phyloP scores from a whole-genome alignment of 64 coral and sea anemone species.

The Exaiptasia diaphana region DNA sequence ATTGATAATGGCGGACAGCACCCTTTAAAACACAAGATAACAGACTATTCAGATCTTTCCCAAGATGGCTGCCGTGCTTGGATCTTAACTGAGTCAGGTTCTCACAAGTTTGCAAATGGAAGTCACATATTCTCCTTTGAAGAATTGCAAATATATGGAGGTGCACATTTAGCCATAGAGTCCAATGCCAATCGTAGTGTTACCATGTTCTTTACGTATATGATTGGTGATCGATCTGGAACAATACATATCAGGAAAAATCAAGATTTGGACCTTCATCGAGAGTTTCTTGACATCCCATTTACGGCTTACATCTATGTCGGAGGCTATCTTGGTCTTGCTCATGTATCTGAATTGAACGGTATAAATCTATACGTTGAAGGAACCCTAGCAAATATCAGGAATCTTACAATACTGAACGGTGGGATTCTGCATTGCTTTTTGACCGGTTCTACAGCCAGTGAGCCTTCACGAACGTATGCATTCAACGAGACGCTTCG shows the following conservation, averaged over 20 bases:
- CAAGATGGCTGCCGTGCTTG: slow-evolving; percentile 64
- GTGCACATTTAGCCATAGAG: slow-evolving; percentile 71
- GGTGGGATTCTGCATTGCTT: slow-evolving; percentile 63
- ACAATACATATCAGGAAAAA: slow-evolving; percentile 81
- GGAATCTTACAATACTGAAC: slow-evolving; percentile 81
- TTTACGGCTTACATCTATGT: slow-evolving; percentile 84
- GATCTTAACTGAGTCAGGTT: slow-evolving; percentile 68
- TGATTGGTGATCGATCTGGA: slow-evolving; percentile 94
- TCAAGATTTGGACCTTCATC: slow-evolving; percentile 86
- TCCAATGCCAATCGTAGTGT: slow-evolving; percentile 53
- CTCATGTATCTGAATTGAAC: slow-evolving; percentile 76
- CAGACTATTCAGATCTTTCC: slow-evolving; percentile 67
- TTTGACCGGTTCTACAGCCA: slow-evolving; percentile 63
- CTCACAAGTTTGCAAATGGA: slow-evolving; percentile 67
- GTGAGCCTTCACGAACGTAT: neutral
- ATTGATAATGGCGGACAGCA: slow-evolving; percentile 65
- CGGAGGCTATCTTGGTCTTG: slow-evolving; percentile 84
- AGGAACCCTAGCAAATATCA: slow-evolving; percentile 65
- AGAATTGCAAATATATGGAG: slow-evolving; percentile 89
- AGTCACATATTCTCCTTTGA: slow-evolving; percentile 90
- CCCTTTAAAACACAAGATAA: neutral
- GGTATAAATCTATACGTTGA: slow-evolving; percentile 58
- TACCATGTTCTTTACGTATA: slow-evolving; percentile 75
- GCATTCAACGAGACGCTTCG: slow-evolving; percentile 80
- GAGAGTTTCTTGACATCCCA: slow-evolving; percentile 80